Evolutionary conservation across 2,113 vertebrate species (phyloP).

Genomic region (Empidonax alnorum): DNA sequence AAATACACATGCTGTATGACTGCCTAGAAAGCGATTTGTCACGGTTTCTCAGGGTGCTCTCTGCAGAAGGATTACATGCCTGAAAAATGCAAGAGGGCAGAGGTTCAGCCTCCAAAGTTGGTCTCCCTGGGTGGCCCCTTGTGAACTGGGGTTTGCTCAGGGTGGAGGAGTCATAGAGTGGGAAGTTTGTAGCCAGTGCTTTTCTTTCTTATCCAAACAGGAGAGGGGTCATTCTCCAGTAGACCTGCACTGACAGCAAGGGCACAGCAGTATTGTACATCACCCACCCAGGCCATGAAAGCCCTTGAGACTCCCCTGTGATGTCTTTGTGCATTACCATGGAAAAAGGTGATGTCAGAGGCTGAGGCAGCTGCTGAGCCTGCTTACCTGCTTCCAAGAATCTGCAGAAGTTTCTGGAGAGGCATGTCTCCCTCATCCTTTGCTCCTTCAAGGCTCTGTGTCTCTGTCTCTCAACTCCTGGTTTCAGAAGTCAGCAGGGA

Average conservation of each 20-base stretch:
- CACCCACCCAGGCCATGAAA: not conserved
- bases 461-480: not conserved
- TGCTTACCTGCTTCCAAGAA: not conserved
- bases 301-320: not conserved
- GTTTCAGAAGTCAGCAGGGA: not conserved
- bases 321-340: not conserved
- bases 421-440: not conserved
- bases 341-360: constrained; percentile 33
- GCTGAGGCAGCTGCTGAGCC: not conserved
- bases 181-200: not conserved
- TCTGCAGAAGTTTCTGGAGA: not conserved
- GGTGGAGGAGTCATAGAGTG: not conserved
- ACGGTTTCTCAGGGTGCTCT: not conserved
- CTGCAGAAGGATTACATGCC: not conserved
- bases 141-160: not conserved
- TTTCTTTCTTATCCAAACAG: not conserved
- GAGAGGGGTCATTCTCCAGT: not conserved
- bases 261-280: not conserved
- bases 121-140: not conserved
- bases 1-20: not conserved
- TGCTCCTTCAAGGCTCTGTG: not conserved
- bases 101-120: not conserved
- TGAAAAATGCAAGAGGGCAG: not conserved
- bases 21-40: not conserved
- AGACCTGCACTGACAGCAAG: not conserved